These are phyloP conservation scores for Eupristina koningsbergeri DNA, from an alignment of 1,140 invertebrate genomes.

Conservation along the genomic window DNA sequence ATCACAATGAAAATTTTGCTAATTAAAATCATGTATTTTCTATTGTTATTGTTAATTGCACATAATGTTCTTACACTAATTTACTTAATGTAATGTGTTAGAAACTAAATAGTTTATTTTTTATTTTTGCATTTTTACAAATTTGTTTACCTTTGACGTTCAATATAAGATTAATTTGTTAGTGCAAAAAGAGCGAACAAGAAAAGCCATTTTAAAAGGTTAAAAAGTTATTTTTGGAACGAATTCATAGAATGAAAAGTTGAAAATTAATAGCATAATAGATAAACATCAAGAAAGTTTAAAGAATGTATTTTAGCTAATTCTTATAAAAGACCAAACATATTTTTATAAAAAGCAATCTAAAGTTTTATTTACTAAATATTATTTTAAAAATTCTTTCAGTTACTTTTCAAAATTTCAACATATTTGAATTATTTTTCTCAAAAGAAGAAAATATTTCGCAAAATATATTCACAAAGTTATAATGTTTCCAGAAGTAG, in stretches of 20 bases:
- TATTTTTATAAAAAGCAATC: background rate
- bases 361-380: background rate
- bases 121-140: background rate
- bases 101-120: background rate
- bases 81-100: background rate
- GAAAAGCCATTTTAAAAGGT: background rate
- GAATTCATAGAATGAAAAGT: conserved; percentile 10
- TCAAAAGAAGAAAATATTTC: too few species aligned
- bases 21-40: too few species aligned
- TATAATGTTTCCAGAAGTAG: too few species aligned
- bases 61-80: too few species aligned
- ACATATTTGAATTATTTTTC: too few species aligned
- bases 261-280: conserved; percentile 1
- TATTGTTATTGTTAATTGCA: background rate
- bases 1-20: too few species aligned
- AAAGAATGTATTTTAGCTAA: background rate
- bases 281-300: background rate
- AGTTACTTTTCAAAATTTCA: too few species aligned
- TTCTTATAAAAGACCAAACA: background rate
- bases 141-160: background rate
- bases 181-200: background rate
- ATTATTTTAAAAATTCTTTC: background rate
- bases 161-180: background rate
- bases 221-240: background rate
- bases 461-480: too few species aligned